Base-by-base conservation (phyloP, 2,113 vertebrate species). In the Nanorana parkeri region DNA sequence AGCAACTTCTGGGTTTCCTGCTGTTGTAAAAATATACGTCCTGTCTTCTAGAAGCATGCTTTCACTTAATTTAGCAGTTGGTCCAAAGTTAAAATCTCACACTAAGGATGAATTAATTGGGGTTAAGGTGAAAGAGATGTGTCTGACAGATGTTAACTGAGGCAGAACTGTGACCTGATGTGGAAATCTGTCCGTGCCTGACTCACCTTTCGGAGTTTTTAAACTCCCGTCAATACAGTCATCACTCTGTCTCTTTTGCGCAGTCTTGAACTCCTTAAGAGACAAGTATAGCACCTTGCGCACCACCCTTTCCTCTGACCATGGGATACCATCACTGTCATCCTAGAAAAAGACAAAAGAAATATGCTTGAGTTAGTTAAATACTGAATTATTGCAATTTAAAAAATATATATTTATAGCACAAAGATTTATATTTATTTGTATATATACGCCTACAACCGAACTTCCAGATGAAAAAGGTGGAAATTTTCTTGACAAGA, bases 321-420 rank as follows among this genome's bases (percentile, higher is more conserved):
- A 99, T n/a, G 97, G 98, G 91, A 99, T 99, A 87, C 98, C 98
- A 95, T 99, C 98, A 84, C 96, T 99, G 95, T 99, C 97, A 88
- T 99, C 98, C 97, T 99, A 86, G 8, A 78, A 69, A 78, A 74
- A 84, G n/a, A 84, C 7, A 64, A 61, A 11, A 72, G 75, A 91
- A 8, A 5, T 6, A 28, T 2, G 41, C 13, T 36, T 36, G 8
- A 47, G 41, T 47, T 15, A 47, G 5, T 61, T 61, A 13, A 61
- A 0, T 61, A 20, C 17, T 23, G 19, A 20, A 61, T 2, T 6
- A 36, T 61, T 23, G 15, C 63, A 24, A 16, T 2, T 36, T 5
- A 2, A 24, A 21, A 4, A 65, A 24, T 16, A 65, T 4, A 5
- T 21, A 28, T 65, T 23, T 8, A 11, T 28, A 24, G 17, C 10